Evolutionary conservation across 2,113 vertebrate species (phyloP), one percentile per base, ranked within the genome.

Genomic region (Morone chrysops): DNA sequence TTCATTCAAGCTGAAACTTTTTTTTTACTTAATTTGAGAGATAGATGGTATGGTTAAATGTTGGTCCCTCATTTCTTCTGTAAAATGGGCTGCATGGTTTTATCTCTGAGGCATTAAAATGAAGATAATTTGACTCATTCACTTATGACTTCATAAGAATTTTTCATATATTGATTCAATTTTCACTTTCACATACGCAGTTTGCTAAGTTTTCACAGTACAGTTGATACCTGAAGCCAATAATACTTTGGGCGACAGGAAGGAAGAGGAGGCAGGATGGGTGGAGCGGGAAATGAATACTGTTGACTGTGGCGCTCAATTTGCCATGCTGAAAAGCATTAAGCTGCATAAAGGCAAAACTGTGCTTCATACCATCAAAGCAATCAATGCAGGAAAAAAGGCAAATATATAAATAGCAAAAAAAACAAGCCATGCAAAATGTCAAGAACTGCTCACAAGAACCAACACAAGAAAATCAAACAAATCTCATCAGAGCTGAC

Each of bases 151-250:
- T 50, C 10, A 50, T 73, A 61, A 82, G 84, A 6, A 43, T 85
- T 71, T 62, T 61, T 72, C 45, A 65, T 61, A 51, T 65, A 40
- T 65, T 53, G 57, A 82, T 66, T 68, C 16, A 40, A 67, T 67
- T 82, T 89, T 66, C 14, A 69, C 45, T 80, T 70, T 69, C 76
- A 60, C 25, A 11, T 40, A 25, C 8, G 50, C 66, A 85, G 72
- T 89, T 89, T 80, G 63, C 22, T 16, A 79, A 83, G 86, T 95
- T 96, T 96, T 96, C 95, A 97, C 96, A 97, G 96, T 97, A 98
- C 97, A 97, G 96, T 97, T 96, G 96, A 96, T 93, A 95, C 94
- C 93, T 91, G 93, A 96, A 96, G 96, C 90, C 78, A 89, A 12
- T 71, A 70, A 77, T 17, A 78, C 69, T 67, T 65, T 87, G 59